Percentiles rank a stretch among this genome's conserved stretches.
These are phyloP conservation scores for Semnornis frantzii DNA, from an alignment of 2,113 vertebrate genomes.

Conservation along the genomic window DNA sequence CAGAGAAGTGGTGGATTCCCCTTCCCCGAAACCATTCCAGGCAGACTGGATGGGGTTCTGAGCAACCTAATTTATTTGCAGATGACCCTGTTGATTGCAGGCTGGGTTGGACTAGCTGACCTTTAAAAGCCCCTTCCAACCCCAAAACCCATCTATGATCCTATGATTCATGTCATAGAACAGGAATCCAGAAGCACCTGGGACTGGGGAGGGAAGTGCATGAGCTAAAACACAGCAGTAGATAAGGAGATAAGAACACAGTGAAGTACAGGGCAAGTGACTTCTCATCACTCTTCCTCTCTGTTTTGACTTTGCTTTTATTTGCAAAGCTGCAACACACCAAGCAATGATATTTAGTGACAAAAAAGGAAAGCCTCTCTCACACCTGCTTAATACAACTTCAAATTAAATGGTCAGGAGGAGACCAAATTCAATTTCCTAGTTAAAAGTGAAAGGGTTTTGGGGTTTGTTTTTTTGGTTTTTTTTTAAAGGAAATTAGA, in stretches of 20 bases:
- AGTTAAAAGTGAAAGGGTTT: background rate
- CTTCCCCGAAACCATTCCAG: background rate
- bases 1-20: background rate
- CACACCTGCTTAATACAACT: background rate
- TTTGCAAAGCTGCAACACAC: background rate
- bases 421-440: background rate
- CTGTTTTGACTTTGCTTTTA: background rate
- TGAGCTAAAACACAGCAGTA: rapidly evolving
- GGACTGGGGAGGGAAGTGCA: background rate
- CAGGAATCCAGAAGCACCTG: background rate
- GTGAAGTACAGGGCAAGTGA: background rate
- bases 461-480: background rate
- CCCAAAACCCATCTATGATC: background rate
- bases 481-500: background rate
- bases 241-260: background rate
- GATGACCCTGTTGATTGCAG: background rate
- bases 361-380: background rate
- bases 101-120: background rate
- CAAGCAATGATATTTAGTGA: background rate
- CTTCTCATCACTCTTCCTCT: background rate
- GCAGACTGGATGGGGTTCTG: background rate
- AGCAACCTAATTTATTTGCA: background rate
- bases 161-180: background rate
- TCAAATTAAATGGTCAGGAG: background rate
- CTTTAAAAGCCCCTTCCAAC: background rate